These are phyloP conservation scores for Actinemys pallida DNA, from an alignment of 2,113 vertebrate species.

Conservation along the genomic window DNA sequence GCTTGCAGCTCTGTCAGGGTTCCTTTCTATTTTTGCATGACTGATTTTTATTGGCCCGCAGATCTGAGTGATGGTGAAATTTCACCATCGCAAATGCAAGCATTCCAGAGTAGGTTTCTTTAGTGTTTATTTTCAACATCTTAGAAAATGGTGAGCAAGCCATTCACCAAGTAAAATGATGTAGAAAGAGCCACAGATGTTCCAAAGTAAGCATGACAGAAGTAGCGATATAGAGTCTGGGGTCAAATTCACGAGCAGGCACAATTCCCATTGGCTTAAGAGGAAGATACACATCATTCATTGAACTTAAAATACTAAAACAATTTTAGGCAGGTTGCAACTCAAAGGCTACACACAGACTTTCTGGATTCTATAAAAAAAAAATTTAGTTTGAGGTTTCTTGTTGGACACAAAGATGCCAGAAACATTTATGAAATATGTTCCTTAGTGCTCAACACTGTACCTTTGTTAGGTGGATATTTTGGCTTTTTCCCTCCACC, in stretches of 20 bases:
- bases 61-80: background rate
- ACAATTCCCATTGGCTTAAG: background rate
- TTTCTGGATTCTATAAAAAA: accelerated
- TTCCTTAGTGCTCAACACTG: background rate
- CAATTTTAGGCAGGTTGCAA: background rate
- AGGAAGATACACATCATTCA: background rate
- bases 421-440: background rate
- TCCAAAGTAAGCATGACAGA: background rate
- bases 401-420: background rate
- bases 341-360: background rate
- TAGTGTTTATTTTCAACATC: background rate
- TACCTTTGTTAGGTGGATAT: conserved; percentile 99
- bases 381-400: background rate
- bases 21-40: background rate
- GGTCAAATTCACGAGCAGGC: background rate
- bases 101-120: background rate
- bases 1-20: background rate
- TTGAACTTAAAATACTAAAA: background rate
- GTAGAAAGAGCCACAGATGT: background rate
- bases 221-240: background rate
- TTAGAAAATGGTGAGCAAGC: background rate
- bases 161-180: background rate
- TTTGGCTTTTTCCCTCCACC: conserved; percentile 98
- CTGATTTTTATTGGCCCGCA: background rate
- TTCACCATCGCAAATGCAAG: background rate